Evolutionary conservation across 2,797 vertebrate species (phyloP), one percentile per base, ranked within the genome.

Genomic region (Notamacropus eugenii): DNA sequence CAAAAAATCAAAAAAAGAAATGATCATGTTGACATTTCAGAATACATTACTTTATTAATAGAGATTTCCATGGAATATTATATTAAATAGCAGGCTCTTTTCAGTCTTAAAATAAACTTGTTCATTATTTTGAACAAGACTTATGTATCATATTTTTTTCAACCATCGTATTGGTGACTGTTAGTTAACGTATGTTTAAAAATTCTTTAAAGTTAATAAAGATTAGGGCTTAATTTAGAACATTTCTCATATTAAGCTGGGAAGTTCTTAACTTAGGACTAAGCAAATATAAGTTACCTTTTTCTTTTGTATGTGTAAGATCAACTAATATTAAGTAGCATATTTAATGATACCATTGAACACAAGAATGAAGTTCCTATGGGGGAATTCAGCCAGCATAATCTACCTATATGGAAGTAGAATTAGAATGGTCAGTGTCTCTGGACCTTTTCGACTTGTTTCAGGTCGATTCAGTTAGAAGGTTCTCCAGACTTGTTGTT

Each of bases 251-350:
- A 12, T 27, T 22, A 55, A 55, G 92, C 50, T 27, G 59, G 93
- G 50, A 40, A 87, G 55, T 67, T 4, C 11, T 31, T 3, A 11
- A 16, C 1, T 6, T 22, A 2, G 1, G 50, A 0, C 40, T 29
- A 5, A 74, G 92, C 27, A 28, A 74, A 19, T 87, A 54, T 93
- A 34, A 58, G 5, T 8, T 0, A 1, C 9, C 4, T 13, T 0
- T 29, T 0, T 29, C 14, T 34, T 62, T 29, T 31, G 14, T 3
- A 0, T 0, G 1, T 24, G 1, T 56, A 3, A 1, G 0, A 50
- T 2, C 31, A 12, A 9, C 0, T 40, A 74, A 40, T 40, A 74
- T 40, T 74, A 74, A 74, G 5, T 40, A 40, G 67, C 6, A 74
- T 40, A 22, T 40, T 74, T 74, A 82, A 19, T 19, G 62, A 46